A percentile compares a stretch with the other conserved stretches of the same genome.
Evolutionary conservation across 2,113 vertebrate species (phyloP).

Genomic region (Pardalotus punctatus): DNA sequence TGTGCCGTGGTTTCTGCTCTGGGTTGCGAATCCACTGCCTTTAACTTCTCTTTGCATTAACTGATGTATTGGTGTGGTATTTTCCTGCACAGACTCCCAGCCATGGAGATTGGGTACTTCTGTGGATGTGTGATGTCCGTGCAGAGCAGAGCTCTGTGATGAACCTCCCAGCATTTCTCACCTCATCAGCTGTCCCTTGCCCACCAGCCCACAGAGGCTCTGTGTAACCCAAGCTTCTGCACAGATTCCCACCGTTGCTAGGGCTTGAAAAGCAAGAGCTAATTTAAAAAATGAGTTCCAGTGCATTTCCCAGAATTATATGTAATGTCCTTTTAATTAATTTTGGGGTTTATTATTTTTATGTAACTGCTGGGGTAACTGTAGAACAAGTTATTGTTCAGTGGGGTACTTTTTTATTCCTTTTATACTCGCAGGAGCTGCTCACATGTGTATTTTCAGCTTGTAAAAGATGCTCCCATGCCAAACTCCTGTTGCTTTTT

Average conservation of each 20-base stretch:
- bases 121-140: background rate
- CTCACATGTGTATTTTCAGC: background rate
- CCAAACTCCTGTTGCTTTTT: slow-evolving; percentile 15
- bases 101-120: background rate
- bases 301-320: background rate
- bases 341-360: background rate
- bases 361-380: background rate
- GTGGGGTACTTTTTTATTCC: background rate
- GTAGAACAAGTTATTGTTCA: background rate
- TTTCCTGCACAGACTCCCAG: background rate
- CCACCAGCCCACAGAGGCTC: background rate
- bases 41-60: background rate
- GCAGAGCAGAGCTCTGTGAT: background rate
- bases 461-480: background rate
- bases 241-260: background rate
- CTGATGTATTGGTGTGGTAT: background rate
- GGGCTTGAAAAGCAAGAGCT: background rate
- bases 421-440: background rate
- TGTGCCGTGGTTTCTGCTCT: background rate
- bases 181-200: background rate
- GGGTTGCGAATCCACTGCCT: background rate
- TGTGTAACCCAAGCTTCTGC: background rate
- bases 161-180: background rate
- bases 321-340: background rate
- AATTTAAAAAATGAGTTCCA: background rate